Base-by-base conservation (phyloP, 2,888 invertebrate species). In the Trachelus tabidus region DNA sequence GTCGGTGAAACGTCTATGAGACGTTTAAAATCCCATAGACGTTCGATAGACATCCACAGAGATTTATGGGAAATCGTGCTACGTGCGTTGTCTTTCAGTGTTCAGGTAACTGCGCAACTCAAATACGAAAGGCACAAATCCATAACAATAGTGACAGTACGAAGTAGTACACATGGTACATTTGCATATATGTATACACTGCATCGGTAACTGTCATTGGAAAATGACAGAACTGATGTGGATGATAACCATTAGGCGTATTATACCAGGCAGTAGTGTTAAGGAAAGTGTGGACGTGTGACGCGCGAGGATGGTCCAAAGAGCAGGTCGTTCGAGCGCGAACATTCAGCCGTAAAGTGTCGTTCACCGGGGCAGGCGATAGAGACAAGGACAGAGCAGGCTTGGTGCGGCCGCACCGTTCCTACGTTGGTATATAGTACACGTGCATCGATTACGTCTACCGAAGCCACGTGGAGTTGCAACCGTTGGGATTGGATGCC, bases 401-500 rank as follows among this genome's bases (percentile, higher is more conserved):
- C 56, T 56, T 23, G 56, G 56, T 56, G 56, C 56, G 56, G 2
- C 0, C 56, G 56, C 9, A 56, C 56, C 23, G 56, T 15, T 23
- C 56, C 23, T 56, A 56, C 56, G 2, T 3, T 56, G 56, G 9
- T 56, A 56, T 56, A 56, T 56, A 56, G 23, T 56, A 56, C 56
- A 56, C 56, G 56, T 83, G 83, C 81, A 82, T 77, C 79, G 80
- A 84, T 84, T 84, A 77, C 77, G 69, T 77, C 79, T 73, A 75
- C 40, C 37, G 73, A 76, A 74, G 83, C 82, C 84, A 84, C 83
- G 81, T 84, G 84, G 82, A 84, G 81, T 35, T 78, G 83, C 83
- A 83, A 78, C 79, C 77, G 79, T 77, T 75, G 79, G 79, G 80
- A 83, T 81, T 83, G 80, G 79, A 76, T 77, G 34, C 74, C 33